A percentile compares a stretch with the other conserved stretches of the same genome.
Conservation (phyloP, 1,140 invertebrate genomes). For the Drosophila nigromelanica region DNA sequence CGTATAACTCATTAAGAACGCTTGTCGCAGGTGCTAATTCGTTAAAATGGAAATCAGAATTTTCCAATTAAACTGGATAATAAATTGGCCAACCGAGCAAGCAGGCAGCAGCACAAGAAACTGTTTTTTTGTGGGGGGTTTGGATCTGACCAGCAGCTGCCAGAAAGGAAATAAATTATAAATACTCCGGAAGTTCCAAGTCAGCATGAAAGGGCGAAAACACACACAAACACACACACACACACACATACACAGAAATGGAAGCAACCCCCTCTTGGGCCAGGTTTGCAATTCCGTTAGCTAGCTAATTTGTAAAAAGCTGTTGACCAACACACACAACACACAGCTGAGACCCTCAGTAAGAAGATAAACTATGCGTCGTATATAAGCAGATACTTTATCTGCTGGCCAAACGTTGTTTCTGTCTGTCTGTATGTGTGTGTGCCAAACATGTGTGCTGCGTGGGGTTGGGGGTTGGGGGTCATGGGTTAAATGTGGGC, state of each 20-base stretch:
- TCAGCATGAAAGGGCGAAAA: constrained; percentile 77
- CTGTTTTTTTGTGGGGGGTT: constrained; percentile 21
- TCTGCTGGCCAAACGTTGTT: constrained; percentile 62
- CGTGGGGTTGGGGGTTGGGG: background rate
- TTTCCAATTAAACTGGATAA: constrained; percentile 83
- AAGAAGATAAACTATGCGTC: constrained; percentile 78
- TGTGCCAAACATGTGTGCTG: background rate
- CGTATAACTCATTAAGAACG: constrained; percentile 78
- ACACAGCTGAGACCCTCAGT: constrained; percentile 64
- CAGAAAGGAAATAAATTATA: constrained; percentile 80
- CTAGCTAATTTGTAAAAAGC: constrained; percentile 81
- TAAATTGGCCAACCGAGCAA: constrained; percentile 67
- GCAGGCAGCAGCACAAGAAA: constrained; percentile 20
- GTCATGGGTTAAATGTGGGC: constrained; percentile 11
- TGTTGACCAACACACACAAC: constrained; percentile 69
- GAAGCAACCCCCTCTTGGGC: constrained; percentile 25
- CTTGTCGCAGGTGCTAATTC: constrained; percentile 82
- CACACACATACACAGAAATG: background rate
- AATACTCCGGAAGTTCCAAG: constrained; percentile 81
- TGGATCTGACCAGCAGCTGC: constrained; percentile 60
- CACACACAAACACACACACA: constrained; percentile 32
- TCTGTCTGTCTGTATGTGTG: constrained; percentile 9
- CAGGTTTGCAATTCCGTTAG: constrained; percentile 79
- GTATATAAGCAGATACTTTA: constrained; percentile 76
- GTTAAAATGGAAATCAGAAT: constrained; percentile 83